Base-by-base conservation (phyloP, 1,140 invertebrate genomes). In the Drosophila sp. region DNA sequence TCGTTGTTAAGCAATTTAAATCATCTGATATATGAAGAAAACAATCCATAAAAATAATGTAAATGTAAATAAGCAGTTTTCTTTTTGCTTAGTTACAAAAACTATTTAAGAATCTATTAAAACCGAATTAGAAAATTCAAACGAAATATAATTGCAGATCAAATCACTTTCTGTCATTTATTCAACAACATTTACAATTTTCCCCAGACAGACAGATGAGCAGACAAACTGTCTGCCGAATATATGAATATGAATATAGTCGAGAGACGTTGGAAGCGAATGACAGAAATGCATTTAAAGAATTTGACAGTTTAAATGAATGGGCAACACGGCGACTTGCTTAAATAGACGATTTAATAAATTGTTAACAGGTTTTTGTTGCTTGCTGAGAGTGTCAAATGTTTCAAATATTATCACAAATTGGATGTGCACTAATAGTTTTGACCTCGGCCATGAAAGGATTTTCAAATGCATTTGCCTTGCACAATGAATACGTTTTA, bases 371-470 rank as follows among this genome's bases (percentile, higher is more conserved):
- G 59, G 46, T 62, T 62, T 50, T n/a, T n/a, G n/a, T n/a, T 9
- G 40, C 56, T 18, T 18, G 6, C 14, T 4, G 8, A 27, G 46
- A 40, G 13, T 53, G 69, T 46, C 45, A 61, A 53, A 53, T 45
- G 48, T 34, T 54, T 63, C 56, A 70, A 83, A 89, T 82, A 50
- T 67, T 64, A 64, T 69, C 76, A 65, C 76, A 87, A 87, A 87
- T 87, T 87, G 79, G 83, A 65, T 46, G 80, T 59, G 79, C 83
- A 87, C 83, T 87, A 87, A 87, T 89, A 87, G 83, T 80, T 89
- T 61, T 72, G 80, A 80, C 83, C 83, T 89, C 83, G 84, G 79
- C 83, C 83, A 89, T 89, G 83, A 89, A 89, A 89, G 83, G 83
- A 87, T 87, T 87, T 87, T 70, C 81, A 69, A 48, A 13, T 48